Evolutionary conservation across 1,140 invertebrate species (phyloP), one percentile per base, ranked within the genome.

Genomic region (Chironomus striatipennis): DNA sequence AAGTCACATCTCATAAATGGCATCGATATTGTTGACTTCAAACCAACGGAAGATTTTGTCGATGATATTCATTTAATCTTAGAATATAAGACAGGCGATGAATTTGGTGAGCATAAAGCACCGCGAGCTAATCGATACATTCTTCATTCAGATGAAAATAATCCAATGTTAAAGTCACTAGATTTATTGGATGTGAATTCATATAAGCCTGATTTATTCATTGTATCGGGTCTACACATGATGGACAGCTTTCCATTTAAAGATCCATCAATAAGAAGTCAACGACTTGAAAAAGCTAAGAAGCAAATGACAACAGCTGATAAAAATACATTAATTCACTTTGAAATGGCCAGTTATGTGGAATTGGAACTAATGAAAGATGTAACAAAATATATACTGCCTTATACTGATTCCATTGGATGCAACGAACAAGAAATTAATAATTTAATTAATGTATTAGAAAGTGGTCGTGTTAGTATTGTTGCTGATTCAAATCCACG

Each of bases 351-450:
- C 12, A 94, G 92, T 57, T 94, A 92, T 79, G 89, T 90, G 0
- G 93, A 95, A 77, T 81, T 88, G 43, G 82, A 86, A 73, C 81
- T 95, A 7, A 79, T 96, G 0, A 83, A 85, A 64, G 87, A 93
- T 43, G 82, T 96, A 0, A 85, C 87, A 0, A 83, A 90, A 17
- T 84, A 87, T 75, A 86, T 96, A 0, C 84, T 94, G 73, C 90
- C 91, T 1, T 90, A 88, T 82, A 87, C 90, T 0, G 92, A 96
- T 78, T 95, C 93, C n/a, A 83, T 95, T 7, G 94, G 94, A 0
- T 94, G 95, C 92, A 96, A 96, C 81, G 94, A 96, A 81, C 93
- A 92, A 79, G 94, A 96, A 83, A 83, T 95, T 42, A 88, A 89
- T 0, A 96, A 94, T 82, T 79, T 96, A 1, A 85, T 89, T 73